These are phyloP conservation scores for Lytechinus pictus DNA, from an alignment of 35 echinoderm and acorn worm genomes.

Conservation along the genomic window DNA sequence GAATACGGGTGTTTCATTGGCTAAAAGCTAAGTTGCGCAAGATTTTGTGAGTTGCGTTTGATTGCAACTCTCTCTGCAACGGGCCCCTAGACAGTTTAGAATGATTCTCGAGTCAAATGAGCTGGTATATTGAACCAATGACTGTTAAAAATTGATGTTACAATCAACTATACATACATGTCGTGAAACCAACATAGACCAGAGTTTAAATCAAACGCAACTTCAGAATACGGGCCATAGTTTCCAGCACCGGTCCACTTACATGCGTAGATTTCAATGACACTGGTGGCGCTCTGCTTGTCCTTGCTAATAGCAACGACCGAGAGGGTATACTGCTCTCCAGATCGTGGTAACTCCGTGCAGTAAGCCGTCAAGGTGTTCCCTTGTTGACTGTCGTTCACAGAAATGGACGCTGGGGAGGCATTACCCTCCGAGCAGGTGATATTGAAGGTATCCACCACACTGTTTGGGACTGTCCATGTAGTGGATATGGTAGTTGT, in stretches of 20 bases:
- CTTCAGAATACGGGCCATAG: too few species aligned
- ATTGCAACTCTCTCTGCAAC: too few species aligned
- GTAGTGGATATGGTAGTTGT: not conserved
- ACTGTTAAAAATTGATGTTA: too few species aligned
- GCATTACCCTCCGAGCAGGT: constrained; percentile 6
- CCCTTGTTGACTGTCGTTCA: not conserved
- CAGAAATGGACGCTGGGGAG: not conserved
- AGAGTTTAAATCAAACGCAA: too few species aligned
- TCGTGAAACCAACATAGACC: too few species aligned
- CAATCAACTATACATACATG: too few species aligned
- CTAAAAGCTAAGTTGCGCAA: too few species aligned
- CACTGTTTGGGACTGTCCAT: not conserved
- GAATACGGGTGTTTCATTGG: too few species aligned
- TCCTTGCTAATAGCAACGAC: not conserved
- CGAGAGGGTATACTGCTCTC: not conserved
- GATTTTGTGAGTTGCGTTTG: too few species aligned
- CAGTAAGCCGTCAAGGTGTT: not conserved
- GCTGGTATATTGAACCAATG: too few species aligned
- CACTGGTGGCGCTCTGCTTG: not conserved
- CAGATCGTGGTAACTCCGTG: not conserved
- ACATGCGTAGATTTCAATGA: not conserved
- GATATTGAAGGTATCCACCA: constrained; percentile 42
- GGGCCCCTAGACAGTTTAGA: too few species aligned
- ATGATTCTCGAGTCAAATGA: too few species aligned
- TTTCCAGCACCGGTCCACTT: not conserved